A percentile compares a stretch with the other conserved stretches of the same genome.
Evolutionary conservation across 2,888 invertebrate species (phyloP).

Genomic region (Rhabditoides inermis): DNA sequence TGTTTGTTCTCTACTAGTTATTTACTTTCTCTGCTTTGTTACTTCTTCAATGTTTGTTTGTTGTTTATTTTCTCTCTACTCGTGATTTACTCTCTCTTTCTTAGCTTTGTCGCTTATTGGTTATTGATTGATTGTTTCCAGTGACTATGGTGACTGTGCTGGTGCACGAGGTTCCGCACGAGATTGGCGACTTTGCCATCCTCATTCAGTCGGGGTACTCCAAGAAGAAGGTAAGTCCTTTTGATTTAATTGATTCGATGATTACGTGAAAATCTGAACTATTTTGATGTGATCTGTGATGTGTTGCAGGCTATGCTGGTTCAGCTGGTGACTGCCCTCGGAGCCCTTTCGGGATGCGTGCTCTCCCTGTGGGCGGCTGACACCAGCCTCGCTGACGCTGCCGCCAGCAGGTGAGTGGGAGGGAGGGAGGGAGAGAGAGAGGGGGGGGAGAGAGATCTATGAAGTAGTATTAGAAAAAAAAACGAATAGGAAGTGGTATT

Average conservation of each 20-base stretch:
- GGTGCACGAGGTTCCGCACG: slow-evolving; percentile 95
- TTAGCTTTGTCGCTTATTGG: background rate
- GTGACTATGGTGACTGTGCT: slow-evolving; percentile 92
- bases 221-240: slow-evolving; percentile 65
- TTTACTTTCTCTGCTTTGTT: background rate
- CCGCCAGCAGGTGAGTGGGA: slow-evolving; percentile 60
- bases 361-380: slow-evolving; percentile 43
- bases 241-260: too few relatives aligned
- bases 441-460: too few relatives aligned
- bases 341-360: slow-evolving; percentile 74
- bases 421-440: slow-evolving; percentile 5
- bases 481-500: too few relatives aligned
- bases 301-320: slow-evolving; percentile 73
- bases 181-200: slow-evolving; percentile 98
- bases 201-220: slow-evolving; percentile 91
- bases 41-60: too few relatives aligned
- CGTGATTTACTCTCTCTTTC: background rate
- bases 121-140: slow-evolving; percentile 56
- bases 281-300: background rate
- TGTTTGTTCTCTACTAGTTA: background rate
- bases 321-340: slow-evolving; percentile 85
- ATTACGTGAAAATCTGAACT: background rate
- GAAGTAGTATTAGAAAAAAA: slow-evolving; percentile 3
- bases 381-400: slow-evolving; percentile 44
- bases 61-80: too few relatives aligned